Evolutionary conservation across 2,113 vertebrate genomes (phyloP), one percentile per base, ranked within the genome.

Genomic region (Coturnix japonica): DNA sequence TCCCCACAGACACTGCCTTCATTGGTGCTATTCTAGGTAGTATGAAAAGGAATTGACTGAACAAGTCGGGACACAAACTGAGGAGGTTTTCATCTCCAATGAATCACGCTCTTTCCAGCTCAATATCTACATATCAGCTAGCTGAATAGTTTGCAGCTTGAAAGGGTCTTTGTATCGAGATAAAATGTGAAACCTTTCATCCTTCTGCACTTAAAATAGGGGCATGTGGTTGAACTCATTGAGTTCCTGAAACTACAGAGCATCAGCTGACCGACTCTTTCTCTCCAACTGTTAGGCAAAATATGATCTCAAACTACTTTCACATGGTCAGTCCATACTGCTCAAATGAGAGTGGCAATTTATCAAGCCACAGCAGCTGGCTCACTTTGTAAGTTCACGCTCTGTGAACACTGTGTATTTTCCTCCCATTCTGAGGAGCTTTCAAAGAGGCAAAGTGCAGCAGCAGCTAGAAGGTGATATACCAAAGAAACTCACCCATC

Each of bases 401-500:
- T 23, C 35, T 16, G 8, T 51, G 57, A 88, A n/a, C 11, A 6
- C 46, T 47, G 46, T 47, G 46, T 20, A 47, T 47, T 23, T 47
- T 47, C 46, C 46, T 47, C 46, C 46, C 22, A 6, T 47, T 47
- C 37, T 11, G 18, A 88, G 23, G 49, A 80, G 20, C 72, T 87
- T 56, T 66, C 53, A 43, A 78, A 53, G 31, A 74, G 6, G 30
- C 53, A 81, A n/a, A 6, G 22, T 16, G 66, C 31, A 71, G 41
- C 14, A 49, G 13, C 44, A 56, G 41, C 26, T 66, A 67, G 35
- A 89, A 89, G 5, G 11, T 46, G 47, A 77, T 87, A 66, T 53
- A 74, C 14, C 10, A 75, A 76, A 66, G 57, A 21, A 67, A 75
- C 97, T 97, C 90, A 98, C 98, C 97, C 94, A 44, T 97, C 96